phyloP scores from a whole-genome alignment of 2,797 vertebrate species.

The Anguilla megastoma region DNA sequence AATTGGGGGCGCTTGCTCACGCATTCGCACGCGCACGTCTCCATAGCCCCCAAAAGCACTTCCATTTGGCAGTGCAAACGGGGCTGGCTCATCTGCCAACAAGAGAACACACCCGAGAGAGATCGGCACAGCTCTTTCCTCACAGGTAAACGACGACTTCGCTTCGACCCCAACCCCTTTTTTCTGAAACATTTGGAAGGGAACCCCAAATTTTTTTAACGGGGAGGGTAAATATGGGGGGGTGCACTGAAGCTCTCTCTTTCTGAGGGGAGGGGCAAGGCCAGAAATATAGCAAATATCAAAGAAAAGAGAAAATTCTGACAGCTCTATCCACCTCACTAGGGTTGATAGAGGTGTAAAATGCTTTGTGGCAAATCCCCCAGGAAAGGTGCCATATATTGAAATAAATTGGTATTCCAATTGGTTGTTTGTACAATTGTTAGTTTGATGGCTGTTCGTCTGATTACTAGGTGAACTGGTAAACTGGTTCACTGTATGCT shows the following conservation, averaged over 20 bases:
- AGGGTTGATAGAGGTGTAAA: neutral
- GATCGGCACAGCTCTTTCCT: neutral
- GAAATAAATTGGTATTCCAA: neutral
- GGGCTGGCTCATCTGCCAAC: neutral
- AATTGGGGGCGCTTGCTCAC: conserved; percentile 2
- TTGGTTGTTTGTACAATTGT: neutral
- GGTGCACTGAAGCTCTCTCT: no score
- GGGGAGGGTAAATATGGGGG: neutral
- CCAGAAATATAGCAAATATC: neutral
- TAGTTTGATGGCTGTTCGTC: no score
- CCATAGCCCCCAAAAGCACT: conserved; percentile 40
- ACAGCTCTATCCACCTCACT: neutral
- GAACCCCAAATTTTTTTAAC: neutral
- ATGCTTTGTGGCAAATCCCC: neutral
- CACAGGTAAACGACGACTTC: neutral
- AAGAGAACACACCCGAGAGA: neutral
- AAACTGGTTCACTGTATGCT: no score
- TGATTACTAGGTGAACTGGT: no score
- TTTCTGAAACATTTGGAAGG: conserved; percentile 57
- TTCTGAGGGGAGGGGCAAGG: neutral
- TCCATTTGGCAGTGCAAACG: neutral
- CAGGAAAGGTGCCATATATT: neutral
- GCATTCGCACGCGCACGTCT: neutral
- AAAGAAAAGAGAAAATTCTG: neutral
- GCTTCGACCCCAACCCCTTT: conserved; percentile 24